phyloP scores from a whole-genome alignment of 35 echinoderm and acorn worm species.

The Lytechinus pictus region DNA sequence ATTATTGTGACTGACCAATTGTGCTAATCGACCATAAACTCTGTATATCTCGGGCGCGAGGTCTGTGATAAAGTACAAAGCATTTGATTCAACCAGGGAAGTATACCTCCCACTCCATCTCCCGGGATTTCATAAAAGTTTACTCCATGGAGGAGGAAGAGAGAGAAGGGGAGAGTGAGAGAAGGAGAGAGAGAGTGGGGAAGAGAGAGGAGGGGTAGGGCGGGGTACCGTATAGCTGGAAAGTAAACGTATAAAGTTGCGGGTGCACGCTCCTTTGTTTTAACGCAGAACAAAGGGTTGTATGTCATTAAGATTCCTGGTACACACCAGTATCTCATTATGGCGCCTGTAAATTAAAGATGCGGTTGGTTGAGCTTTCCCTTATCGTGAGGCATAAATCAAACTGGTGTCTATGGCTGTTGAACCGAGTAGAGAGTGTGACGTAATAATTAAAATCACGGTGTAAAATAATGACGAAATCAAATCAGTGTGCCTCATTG shows the following conservation, averaged over 20 bases:
- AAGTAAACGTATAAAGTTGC: constrained; percentile 27
- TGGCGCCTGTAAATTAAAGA: neutral
- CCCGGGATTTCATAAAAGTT: constrained; percentile 49
- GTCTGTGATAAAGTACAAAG: neutral
- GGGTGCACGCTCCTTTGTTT: constrained; percentile 30
- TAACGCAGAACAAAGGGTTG: constrained; percentile 42
- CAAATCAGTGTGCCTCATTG: neutral
- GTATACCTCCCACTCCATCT: neutral
- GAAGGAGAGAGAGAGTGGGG: neutral
- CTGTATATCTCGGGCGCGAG: constrained; percentile 17
- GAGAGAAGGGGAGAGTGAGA: neutral
- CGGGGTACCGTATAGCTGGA: neutral
- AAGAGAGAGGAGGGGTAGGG: neutral
- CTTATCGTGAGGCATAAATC: neutral
- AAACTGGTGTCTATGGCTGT: neutral
- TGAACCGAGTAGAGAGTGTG: neutral
- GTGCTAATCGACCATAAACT: constrained; percentile 43
- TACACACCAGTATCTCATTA: neutral
- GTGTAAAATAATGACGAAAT: neutral
- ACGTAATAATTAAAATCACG: neutral
- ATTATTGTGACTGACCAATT: neutral
- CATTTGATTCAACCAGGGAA: neutral
- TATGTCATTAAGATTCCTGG: neutral
- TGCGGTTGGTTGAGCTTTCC: neutral
- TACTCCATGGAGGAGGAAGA: neutral